phyloP scores from a whole-genome alignment of 2,113 vertebrate genomes.

The Blennius ocellaris region DNA sequence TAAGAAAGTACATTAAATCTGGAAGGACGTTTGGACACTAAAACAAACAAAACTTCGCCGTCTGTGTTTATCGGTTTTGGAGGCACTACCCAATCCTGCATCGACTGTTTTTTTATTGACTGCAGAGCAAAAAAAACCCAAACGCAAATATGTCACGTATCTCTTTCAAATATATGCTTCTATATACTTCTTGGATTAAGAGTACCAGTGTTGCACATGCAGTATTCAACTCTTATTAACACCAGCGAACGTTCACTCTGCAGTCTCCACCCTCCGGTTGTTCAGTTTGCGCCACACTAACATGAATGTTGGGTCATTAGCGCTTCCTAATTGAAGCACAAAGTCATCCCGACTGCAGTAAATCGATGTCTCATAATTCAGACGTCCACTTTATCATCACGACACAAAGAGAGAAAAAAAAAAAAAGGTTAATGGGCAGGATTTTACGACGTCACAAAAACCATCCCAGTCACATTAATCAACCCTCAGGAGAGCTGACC shows the following conservation, averaged over 20 bases:
- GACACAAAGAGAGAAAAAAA: conserved; percentile 5
- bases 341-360: neutral
- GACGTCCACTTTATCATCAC: conserved; percentile 43
- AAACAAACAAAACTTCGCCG: no score
- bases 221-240: neutral
- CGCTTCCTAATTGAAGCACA: conserved; percentile 11
- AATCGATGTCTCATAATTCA: conserved; percentile 4
- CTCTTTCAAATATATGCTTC: no score
- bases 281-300: neutral
- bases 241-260: neutral
- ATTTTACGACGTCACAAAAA: conserved; percentile 41
- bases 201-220: no score
- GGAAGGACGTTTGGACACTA: no score
- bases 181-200: no score
- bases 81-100: no score
- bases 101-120: no score
- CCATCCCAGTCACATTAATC: conserved; percentile 57
- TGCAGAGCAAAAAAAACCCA: no score
- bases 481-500: conserved; percentile 15
- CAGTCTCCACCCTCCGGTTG: neutral
- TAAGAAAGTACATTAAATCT: no score
- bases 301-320: conserved; percentile 20
- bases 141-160: no score
- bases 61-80: no score
- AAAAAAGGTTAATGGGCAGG: conserved; percentile 42